phyloP scores from a whole-genome alignment of 2,113 vertebrate genomes.

The Seriola rivoliana region DNA sequence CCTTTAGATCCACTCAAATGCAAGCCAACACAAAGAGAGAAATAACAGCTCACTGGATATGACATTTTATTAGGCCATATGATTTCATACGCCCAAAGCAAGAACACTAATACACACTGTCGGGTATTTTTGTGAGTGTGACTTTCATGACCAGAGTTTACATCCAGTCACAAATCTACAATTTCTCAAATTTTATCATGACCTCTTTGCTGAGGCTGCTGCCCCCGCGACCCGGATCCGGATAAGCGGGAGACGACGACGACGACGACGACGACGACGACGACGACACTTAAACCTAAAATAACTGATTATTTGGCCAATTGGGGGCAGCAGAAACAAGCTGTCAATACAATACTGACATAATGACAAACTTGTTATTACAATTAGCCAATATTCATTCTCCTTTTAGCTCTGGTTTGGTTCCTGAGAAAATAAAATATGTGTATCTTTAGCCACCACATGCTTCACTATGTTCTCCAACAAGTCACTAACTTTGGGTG shows the following conservation, averaged over 20 bases:
- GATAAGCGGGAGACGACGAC: too few relatives aligned
- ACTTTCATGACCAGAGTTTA: not conserved
- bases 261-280: too few relatives aligned
- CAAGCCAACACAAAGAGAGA: slow-evolving; percentile 24
- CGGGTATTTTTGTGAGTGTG: not conserved
- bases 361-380: not conserved
- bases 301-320: not conserved
- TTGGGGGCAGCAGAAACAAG: not conserved
- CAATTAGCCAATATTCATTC: not conserved
- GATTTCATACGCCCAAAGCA: slow-evolving; percentile 26
- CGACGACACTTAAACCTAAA: not conserved
- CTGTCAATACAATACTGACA: not conserved
- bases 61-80: slow-evolving; percentile 22
- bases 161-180: not conserved
- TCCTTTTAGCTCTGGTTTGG: not conserved
- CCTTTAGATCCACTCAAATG: slow-evolving; percentile 34
- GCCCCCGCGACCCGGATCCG: too few relatives aligned
- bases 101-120: slow-evolving; percentile 24
- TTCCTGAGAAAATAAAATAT: not conserved
- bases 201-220: not conserved
- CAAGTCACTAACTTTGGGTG: too few relatives aligned
- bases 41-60: slow-evolving; percentile 31
- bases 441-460: not conserved
- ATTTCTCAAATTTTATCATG: not conserved
- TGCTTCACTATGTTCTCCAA: not conserved